phyloP scores from a whole-genome alignment of 2,113 vertebrate genomes.

The Tupaia tana region DNA sequence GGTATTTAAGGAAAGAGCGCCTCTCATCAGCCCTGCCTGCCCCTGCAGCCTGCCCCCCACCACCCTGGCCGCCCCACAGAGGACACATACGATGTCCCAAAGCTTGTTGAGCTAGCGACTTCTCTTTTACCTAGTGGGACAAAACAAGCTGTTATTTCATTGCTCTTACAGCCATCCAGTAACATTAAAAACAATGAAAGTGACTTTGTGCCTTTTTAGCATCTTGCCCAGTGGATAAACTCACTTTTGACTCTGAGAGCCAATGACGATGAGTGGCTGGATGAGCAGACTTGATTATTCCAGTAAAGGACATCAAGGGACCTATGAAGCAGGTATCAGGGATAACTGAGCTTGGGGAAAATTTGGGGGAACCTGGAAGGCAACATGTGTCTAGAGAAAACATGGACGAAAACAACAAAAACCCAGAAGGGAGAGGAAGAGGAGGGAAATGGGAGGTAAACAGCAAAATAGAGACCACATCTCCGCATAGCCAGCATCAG shows the following conservation, averaged over 20 bases:
- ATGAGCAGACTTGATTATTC: not conserved
- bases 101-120: not conserved
- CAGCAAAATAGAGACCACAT: not conserved
- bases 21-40: not conserved
- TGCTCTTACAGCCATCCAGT: not conserved
- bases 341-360: not conserved
- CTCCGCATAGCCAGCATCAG: rapidly evolving
- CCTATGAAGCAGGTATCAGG: not conserved
- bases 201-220: not conserved
- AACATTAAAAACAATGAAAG: not conserved
- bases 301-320: not conserved
- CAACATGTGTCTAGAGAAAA: not conserved
- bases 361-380: not conserved
- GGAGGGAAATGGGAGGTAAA: not conserved
- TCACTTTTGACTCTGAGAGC: not conserved
- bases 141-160: not conserved
- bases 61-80: too few relatives aligned
- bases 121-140: not conserved
- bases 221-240: not conserved
- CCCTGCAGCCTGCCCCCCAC: too few relatives aligned
- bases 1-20: not conserved
- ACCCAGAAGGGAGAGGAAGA: not conserved
- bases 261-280: not conserved
- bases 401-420: not conserved
- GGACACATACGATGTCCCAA: not conserved